Evolutionary conservation across 2,888 invertebrate species (phyloP).

Genomic region (Aphidoletes aphidimyza): DNA sequence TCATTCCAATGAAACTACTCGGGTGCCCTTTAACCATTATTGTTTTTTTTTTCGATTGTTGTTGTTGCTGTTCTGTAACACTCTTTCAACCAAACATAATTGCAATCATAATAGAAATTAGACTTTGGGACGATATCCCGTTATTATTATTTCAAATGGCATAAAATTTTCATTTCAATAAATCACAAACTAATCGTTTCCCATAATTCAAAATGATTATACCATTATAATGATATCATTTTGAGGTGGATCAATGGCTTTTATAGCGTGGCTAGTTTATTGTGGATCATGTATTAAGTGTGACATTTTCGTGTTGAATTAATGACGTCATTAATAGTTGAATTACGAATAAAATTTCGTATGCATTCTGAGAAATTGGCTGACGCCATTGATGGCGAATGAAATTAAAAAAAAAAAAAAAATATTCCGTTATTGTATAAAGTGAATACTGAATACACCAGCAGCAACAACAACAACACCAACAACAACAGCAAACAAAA

Average conservation of each 20-base stretch:
- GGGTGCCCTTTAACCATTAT: too few species aligned
- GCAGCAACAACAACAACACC: too few species aligned
- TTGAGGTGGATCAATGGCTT: background rate
- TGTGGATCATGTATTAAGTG: background rate
- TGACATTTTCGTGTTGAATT: background rate
- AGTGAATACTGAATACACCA: too few species aligned
- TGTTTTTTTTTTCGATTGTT: too few species aligned
- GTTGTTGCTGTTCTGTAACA: too few species aligned
- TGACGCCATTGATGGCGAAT: too few species aligned
- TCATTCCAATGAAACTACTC: background rate
- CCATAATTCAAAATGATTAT: background rate
- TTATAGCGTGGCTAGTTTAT: background rate
- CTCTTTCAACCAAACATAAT: too few species aligned
- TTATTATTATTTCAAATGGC: background rate
- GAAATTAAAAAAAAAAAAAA: background rate
- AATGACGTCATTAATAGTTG: slow-evolving; percentile 30
- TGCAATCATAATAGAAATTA: background rate
- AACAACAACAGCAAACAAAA: too few species aligned
- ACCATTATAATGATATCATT: background rate
- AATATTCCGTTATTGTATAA: too few species aligned
- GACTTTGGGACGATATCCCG: background rate
- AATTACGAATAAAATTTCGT: too few species aligned
- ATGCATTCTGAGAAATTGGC: too few species aligned
- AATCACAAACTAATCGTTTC: slow-evolving; percentile 29
- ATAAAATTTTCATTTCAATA: slow-evolving; percentile 21